A percentile compares a stretch with the other conserved stretches of the same genome.
phyloP scores from a whole-genome alignment of 2,888 invertebrate species.

The Dolichopus griseipennis region DNA sequence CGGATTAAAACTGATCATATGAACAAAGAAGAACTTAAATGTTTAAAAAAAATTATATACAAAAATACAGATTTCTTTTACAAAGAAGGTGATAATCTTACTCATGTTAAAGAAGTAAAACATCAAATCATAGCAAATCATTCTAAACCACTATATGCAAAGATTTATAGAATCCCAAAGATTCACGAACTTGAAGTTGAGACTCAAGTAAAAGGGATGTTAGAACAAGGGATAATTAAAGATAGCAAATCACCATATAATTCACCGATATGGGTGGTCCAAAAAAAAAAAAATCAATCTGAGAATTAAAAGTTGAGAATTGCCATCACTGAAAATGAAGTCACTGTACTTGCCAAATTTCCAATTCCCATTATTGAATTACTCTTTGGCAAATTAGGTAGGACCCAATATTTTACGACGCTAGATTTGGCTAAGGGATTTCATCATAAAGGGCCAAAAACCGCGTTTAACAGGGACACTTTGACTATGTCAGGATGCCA shows the following conservation, averaged over 20 bases:
- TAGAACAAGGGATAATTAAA: slow-evolving; percentile 12
- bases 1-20: too few relatives aligned
- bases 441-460: slow-evolving; percentile 14
- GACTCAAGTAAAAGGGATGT: slow-evolving; percentile 15
- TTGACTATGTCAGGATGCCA: slow-evolving; percentile 11
- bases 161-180: neutral
- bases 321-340: slow-evolving; percentile 16
- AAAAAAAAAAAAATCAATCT: slow-evolving; percentile 14
- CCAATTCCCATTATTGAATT: slow-evolving; percentile 17
- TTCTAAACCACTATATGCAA: too few relatives aligned
- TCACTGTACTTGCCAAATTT: slow-evolving; percentile 15
- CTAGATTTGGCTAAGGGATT: too few relatives aligned
- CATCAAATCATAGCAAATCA: too few relatives aligned
- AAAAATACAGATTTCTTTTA: too few relatives aligned
- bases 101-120: too few relatives aligned
- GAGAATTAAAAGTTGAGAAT: slow-evolving; percentile 15
- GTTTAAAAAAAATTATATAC: too few relatives aligned
- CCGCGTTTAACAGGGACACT: slow-evolving; percentile 17
- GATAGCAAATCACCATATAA: slow-evolving; percentile 13
- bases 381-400: slow-evolving; percentile 16
- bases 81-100: too few relatives aligned
- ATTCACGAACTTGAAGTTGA: slow-evolving; percentile 6
- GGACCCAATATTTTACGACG: slow-evolving; percentile 12
- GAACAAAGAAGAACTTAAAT: too few relatives aligned
- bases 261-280: slow-evolving; percentile 14